Percentiles rank a stretch among this genome's conserved stretches.
These are phyloP conservation scores for Toxonevra muliebris DNA, from an alignment of 2,888 invertebrate species.

Conservation along the genomic window DNA sequence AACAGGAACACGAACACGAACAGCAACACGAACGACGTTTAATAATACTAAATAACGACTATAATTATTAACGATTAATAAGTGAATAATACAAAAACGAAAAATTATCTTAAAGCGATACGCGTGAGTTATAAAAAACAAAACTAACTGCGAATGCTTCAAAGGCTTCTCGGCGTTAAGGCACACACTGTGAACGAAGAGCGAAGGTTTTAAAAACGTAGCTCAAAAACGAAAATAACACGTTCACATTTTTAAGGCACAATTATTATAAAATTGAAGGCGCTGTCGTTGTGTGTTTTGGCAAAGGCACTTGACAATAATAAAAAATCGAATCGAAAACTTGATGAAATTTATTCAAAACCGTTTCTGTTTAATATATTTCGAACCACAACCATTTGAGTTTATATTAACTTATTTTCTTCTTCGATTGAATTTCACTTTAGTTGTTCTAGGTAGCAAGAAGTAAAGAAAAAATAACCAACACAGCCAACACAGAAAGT, in stretches of 20 bases:
- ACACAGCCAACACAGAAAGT: constrained; percentile 27
- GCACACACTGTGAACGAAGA: constrained; percentile 13
- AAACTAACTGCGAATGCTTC: not conserved
- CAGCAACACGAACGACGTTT: not conserved
- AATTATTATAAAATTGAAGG: no score
- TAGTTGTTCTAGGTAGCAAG: constrained; percentile 17
- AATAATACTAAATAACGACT: no score
- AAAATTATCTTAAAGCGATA: no score
- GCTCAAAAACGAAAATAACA: no score
- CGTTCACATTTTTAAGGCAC: constrained; percentile 1
- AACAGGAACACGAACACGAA: constrained; percentile 2
- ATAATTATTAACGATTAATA: no score
- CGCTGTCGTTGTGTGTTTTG: no score
- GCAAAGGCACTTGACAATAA: no score
- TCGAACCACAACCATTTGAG: constrained; percentile 23
- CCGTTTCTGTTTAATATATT: constrained; percentile 7
- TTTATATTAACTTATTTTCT: not conserved
- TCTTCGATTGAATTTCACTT: not conserved
- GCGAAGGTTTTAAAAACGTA: no score
- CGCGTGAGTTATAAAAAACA: no score
- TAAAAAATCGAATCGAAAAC: no score
- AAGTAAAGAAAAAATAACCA: constrained; percentile 47
- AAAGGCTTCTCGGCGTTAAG: constrained; percentile 28
- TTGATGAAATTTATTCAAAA: no score
- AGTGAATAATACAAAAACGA: no score